phyloP scores from a whole-genome alignment of 2,797 vertebrate genomes.

The Molossus molossus region DNA sequence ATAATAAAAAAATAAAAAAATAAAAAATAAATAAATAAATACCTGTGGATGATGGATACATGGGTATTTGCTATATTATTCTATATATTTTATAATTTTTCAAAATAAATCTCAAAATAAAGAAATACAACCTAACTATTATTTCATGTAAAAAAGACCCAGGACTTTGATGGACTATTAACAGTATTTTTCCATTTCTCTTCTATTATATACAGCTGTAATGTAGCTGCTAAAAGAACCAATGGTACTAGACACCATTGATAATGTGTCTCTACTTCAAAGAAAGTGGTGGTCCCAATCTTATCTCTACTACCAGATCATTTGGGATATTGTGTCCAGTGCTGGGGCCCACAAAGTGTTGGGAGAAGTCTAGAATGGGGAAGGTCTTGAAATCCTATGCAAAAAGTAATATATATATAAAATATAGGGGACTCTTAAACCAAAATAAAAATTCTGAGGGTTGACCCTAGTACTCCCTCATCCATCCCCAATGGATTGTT shows the following conservation, averaged over 20 bases:
- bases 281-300: slow-evolving; percentile 36
- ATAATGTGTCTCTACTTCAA: slow-evolving; percentile 54
- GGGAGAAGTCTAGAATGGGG: slow-evolving; percentile 10
- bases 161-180: not conserved
- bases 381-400: slow-evolving; percentile 32
- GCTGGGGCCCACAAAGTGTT: not conserved
- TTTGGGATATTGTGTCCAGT: slow-evolving; percentile 2
- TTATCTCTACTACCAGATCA: slow-evolving; percentile 37
- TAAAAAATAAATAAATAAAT: not conserved
- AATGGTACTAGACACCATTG: slow-evolving; percentile 29
- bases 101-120: slow-evolving; percentile 1
- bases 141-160: not conserved
- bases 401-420: not conserved
- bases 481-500: not conserved
- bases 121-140: slow-evolving; percentile 4
- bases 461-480: not conserved
- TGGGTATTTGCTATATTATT: not conserved
- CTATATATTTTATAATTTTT: not conserved
- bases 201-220: slow-evolving; percentile 23
- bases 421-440: slow-evolving; percentile 23
- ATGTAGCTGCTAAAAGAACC: not conserved
- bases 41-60: not conserved
- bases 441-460: slow-evolving; percentile 52
- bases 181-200: slow-evolving; percentile 52
- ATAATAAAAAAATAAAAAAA: not conserved